phyloP scores from a whole-genome alignment of 1,140 invertebrate species.

The Bombus breviceps region DNA sequence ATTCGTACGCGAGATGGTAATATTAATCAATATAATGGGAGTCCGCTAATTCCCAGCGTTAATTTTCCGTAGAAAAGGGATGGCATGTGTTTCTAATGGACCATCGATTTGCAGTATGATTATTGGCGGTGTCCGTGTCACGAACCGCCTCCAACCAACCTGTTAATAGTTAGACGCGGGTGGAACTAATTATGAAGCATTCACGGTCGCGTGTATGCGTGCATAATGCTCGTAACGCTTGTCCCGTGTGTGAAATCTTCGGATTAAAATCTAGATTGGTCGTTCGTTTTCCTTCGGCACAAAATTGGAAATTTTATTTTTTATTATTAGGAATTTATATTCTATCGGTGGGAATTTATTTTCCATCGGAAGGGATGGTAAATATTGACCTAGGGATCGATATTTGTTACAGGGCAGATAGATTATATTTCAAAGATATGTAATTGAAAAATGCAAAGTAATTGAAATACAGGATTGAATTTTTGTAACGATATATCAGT shows the following conservation, averaged over 20 bases:
- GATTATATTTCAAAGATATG: too few species aligned
- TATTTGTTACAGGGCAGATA: too few species aligned
- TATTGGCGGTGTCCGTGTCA: conserved; percentile 57
- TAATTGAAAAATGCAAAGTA: too few species aligned
- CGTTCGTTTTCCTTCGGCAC: not conserved
- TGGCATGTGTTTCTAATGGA: conserved; percentile 49
- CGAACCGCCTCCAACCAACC: conserved; percentile 28
- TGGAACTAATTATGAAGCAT: conserved; percentile 60
- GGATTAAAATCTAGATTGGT: not conserved
- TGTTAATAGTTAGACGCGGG: conserved; percentile 52
- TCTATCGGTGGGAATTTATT: not conserved
- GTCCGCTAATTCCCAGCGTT: conserved; percentile 30
- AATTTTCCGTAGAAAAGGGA: conserved; percentile 56
- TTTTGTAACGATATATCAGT: too few species aligned
- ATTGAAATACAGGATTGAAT: too few species aligned
- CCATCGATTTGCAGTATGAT: conserved; percentile 60
- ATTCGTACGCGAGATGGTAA: not conserved
- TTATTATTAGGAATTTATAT: not conserved
- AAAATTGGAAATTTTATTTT: not conserved
- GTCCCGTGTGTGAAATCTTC: not conserved
- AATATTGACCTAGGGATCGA: not conserved
- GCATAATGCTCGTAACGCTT: not conserved
- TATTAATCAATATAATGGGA: conserved; percentile 42
- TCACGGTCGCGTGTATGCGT: conserved; percentile 38
- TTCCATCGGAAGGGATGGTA: not conserved